Percentiles rank a stretch among this genome's conserved stretches.
These are phyloP conservation scores for Sarcophaga variegata DNA, from an alignment of 2,888 invertebrate genomes.

Conservation along the genomic window DNA sequence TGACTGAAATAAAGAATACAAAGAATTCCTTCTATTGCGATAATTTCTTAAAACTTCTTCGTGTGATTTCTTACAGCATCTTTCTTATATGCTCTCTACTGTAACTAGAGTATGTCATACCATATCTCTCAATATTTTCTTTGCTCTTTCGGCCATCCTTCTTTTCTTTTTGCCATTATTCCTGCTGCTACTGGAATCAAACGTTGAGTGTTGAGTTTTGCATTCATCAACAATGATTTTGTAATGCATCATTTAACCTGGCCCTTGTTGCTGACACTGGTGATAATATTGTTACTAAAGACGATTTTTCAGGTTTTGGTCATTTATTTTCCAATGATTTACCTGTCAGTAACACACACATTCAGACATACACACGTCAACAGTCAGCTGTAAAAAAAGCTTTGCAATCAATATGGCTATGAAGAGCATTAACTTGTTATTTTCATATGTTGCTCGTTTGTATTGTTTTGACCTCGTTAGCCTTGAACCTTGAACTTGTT, in stretches of 20 bases:
- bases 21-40: too few species aligned
- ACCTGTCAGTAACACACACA: constrained; percentile 4
- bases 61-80: too few species aligned
- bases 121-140: too few species aligned
- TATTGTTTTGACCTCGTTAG: constrained; percentile 44
- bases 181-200: background rate
- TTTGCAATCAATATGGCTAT: background rate
- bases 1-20: too few species aligned
- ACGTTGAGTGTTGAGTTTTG: background rate
- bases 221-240: background rate
- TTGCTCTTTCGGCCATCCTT: background rate
- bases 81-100: too few species aligned
- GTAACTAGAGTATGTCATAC: too few species aligned
- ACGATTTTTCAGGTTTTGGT: background rate
- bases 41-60: too few species aligned
- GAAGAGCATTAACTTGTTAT: constrained; percentile 22
- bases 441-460: constrained; percentile 8
- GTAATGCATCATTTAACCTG: constrained; percentile 16
- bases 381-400: background rate
- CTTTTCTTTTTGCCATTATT: background rate
- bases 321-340: constrained; percentile 39
- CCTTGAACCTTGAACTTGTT: constrained; percentile 61
- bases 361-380: background rate
- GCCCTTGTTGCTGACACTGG: background rate
- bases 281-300: background rate